phyloP scores from a whole-genome alignment of 64 coral and sea anemone genomes.

The Anthopleura sola region DNA sequence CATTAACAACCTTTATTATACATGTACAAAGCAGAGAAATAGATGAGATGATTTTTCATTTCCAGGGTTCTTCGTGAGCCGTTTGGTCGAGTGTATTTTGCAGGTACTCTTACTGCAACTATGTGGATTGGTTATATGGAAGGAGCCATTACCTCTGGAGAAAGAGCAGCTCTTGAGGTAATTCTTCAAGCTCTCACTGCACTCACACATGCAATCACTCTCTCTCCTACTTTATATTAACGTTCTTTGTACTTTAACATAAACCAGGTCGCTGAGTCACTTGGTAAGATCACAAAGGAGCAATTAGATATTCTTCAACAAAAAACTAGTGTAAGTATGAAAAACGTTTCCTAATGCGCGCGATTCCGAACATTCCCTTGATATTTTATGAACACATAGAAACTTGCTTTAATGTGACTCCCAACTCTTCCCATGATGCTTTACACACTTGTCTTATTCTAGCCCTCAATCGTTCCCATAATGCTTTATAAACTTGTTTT shows the following conservation, averaged over 20 bases:
- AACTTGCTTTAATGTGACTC: too few relatives aligned
- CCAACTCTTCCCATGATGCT: too few relatives aligned
- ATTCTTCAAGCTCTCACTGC: not conserved
- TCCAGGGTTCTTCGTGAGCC: constrained; percentile 30
- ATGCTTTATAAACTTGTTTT: too few relatives aligned
- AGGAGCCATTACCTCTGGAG: constrained; percentile 61
- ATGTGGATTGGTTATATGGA: constrained; percentile 71
- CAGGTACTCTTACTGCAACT: constrained; percentile 53
- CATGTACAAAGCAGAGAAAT: not conserved
- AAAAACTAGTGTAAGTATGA: not conserved
- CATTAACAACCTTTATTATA: not conserved
- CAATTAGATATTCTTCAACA: not conserved
- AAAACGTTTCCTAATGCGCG: too few relatives aligned
- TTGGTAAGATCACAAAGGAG: not conserved
- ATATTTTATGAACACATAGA: too few relatives aligned
- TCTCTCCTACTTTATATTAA: too few relatives aligned
- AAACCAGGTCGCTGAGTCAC: not conserved
- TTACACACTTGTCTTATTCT: too few relatives aligned
- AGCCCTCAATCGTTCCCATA: too few relatives aligned
- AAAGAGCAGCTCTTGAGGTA: constrained; percentile 64
- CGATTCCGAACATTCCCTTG: too few relatives aligned
- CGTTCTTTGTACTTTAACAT: not conserved
- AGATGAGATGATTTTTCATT: not conserved
- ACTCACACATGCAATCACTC: too few relatives aligned
- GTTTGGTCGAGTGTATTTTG: constrained; percentile 65